phyloP scores from a whole-genome alignment of 2,888 invertebrate genomes.

The Eucera pruinosa region DNA sequence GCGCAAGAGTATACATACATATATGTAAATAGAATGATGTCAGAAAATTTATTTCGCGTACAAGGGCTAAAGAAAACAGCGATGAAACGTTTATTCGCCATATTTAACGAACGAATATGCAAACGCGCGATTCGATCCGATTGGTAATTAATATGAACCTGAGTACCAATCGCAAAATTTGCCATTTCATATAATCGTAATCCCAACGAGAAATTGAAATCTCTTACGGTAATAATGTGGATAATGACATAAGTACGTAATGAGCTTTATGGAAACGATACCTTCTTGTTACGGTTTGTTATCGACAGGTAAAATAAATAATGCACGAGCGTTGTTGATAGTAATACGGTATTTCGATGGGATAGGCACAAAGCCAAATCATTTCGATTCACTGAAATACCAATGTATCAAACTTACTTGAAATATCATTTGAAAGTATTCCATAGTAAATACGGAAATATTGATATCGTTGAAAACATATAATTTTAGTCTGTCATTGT shows the following conservation, averaged over 20 bases:
- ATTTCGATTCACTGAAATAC: background rate
- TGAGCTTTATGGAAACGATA: conserved; percentile 15
- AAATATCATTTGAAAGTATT: background rate
- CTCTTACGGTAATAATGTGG: conserved; percentile 8
- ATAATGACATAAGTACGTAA: conserved; percentile 28
- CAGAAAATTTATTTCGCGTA: no score
- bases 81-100: background rate
- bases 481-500: background rate
- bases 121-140: background rate
- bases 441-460: background rate
- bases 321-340: background rate
- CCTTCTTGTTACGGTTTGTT: conserved; percentile 1
- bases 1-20: no score
- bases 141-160: conserved; percentile 8
- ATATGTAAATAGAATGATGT: no score
- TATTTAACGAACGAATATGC: conserved; percentile 13
- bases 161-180: conserved; percentile 11
- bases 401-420: background rate
- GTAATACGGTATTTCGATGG: conserved; percentile 1
- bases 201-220: conserved; percentile 21
- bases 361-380: background rate
- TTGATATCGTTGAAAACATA: background rate
- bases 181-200: conserved; percentile 1
- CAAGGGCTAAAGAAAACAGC: background rate
- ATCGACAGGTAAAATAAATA: background rate